These are phyloP conservation scores for Daphoenositta chrysoptera DNA, from an alignment of 2,113 vertebrate species.

Conservation along the genomic window DNA sequence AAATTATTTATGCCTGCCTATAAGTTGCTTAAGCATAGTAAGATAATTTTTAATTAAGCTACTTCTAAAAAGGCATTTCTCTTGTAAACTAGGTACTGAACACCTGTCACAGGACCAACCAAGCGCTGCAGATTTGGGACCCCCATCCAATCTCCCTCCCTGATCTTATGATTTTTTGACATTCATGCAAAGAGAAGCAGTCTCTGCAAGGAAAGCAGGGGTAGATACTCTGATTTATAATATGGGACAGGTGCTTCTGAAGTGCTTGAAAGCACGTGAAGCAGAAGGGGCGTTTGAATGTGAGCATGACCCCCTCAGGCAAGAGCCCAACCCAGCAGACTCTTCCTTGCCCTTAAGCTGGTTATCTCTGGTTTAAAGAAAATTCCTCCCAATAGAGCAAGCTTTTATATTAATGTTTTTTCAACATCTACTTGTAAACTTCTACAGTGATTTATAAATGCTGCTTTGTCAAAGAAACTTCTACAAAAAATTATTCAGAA, in stretches of 20 bases:
- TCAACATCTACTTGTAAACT: neutral
- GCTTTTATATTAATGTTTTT: neutral
- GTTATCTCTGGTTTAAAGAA: neutral
- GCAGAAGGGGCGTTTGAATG: rapidly evolving
- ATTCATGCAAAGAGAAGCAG: neutral
- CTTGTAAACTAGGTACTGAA: neutral
- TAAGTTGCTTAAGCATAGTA: neutral
- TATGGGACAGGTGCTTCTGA: rapidly evolving
- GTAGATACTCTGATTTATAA: neutral
- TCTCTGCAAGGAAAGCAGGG: neutral
- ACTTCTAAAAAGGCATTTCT: neutral
- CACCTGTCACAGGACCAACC: neutral
- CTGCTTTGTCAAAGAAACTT: neutral
- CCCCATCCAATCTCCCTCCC: neutral
- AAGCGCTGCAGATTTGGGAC: neutral
- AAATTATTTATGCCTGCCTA: neutral
- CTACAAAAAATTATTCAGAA: neutral
- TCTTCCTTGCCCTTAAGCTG: neutral
- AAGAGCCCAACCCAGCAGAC: neutral
- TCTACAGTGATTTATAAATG: neutral
- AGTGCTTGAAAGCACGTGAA: rapidly evolving
- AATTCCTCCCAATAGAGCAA: neutral
- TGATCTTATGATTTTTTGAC: neutral
- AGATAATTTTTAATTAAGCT: neutral
- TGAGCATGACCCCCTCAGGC: neutral